Conservation (phyloP, 1,140 invertebrate species). For the Hermatobates lingyangjiaoensis region DNA sequence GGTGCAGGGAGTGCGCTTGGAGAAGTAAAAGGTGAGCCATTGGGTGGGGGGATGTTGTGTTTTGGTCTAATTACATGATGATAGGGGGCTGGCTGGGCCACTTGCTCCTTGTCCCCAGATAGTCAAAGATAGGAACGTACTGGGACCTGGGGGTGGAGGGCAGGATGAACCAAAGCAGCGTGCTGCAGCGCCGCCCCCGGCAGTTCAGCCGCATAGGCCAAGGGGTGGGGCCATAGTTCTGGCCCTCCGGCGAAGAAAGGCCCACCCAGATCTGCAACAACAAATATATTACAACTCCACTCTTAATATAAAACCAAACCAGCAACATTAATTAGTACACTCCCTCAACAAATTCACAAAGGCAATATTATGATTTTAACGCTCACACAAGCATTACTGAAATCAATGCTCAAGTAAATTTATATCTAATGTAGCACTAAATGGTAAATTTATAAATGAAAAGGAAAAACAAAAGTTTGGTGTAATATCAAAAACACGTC, state of each 20-base stretch:
- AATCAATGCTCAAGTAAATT: too few relatives aligned
- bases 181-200: conserved; percentile 66
- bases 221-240: conserved; percentile 82
- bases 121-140: conserved; percentile 91
- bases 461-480: too few relatives aligned
- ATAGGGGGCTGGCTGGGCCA: conserved; percentile 15
- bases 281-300: background rate
- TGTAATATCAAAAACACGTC: too few relatives aligned
- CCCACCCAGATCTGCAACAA: conserved; percentile 65
- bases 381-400: too few relatives aligned
- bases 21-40: background rate
- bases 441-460: too few relatives aligned
- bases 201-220: conserved; percentile 68
- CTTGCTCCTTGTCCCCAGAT: conserved; percentile 53
- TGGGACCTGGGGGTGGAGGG: conserved; percentile 89
- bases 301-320: background rate
- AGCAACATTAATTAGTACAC: background rate
- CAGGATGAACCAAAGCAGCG: conserved; percentile 77
- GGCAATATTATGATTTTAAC: background rate
- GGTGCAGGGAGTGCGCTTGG: background rate
- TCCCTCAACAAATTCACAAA: background rate
- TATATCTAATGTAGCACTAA: too few relatives aligned
- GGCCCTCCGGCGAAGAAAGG: conserved; percentile 84
- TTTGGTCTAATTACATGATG: conserved; percentile 18
- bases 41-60: conserved; percentile 5